These are phyloP conservation scores for Oreocharis arfaki DNA, from an alignment of 2,113 vertebrate species.

Conservation along the genomic window DNA sequence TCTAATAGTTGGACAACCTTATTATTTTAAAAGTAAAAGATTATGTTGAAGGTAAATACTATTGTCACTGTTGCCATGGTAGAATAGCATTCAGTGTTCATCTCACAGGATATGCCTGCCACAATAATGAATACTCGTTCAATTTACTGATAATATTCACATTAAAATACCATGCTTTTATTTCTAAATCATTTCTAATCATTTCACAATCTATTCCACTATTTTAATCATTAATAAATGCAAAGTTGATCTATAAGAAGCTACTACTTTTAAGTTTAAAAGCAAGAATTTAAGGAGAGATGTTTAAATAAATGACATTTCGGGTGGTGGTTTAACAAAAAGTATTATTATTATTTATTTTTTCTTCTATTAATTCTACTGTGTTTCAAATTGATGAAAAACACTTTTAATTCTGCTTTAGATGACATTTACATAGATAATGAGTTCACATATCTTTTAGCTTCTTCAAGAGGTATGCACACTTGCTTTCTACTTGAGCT, in stretches of 20 bases:
- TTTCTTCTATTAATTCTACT: not conserved
- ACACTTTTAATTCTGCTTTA: not conserved
- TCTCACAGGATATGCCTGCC: not conserved
- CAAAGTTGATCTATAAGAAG: not conserved
- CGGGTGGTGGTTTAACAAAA: not conserved
- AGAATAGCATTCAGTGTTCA: not conserved
- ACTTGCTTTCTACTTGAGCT: not conserved
- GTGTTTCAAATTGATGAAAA: not conserved
- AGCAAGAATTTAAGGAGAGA: not conserved
- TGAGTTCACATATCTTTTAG: not conserved
- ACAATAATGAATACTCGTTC: not conserved
- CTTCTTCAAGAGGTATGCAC: not conserved
- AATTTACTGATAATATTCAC: not conserved
- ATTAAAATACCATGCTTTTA: not conserved
- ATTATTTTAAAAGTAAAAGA: not conserved
- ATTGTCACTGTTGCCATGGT: not conserved
- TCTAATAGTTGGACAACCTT: not conserved
- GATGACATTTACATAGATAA: not conserved
- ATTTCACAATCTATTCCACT: not conserved
- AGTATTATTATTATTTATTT: not conserved
- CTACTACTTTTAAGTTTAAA: not conserved
- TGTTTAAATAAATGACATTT: not conserved
- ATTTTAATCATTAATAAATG: not conserved
- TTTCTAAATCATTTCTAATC: too few species aligned
- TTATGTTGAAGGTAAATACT: not conserved